phyloP scores from a whole-genome alignment of 2,888 invertebrate species.

The Xestia ashworthii region DNA sequence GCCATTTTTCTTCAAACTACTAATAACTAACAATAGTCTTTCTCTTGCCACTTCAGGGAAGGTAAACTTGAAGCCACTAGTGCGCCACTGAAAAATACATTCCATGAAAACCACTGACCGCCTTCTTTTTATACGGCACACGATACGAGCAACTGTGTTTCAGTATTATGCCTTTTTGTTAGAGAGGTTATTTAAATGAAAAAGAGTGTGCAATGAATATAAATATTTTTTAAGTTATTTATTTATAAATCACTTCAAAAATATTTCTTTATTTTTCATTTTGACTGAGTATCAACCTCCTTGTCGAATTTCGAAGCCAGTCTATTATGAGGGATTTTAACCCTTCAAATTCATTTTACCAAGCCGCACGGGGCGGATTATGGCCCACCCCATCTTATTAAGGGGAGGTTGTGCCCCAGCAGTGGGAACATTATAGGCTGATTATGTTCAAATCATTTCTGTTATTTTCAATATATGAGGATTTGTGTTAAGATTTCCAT shows the following conservation, averaged over 20 bases:
- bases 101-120: constrained; percentile 52
- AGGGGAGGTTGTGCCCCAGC: not conserved
- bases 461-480: not conserved
- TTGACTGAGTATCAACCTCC: not conserved
- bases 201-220: not conserved
- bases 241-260: not conserved
- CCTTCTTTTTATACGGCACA: constrained; percentile 42
- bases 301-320: not conserved
- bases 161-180: constrained; percentile 7
- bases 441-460: not conserved
- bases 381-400: not conserved
- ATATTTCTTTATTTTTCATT: not conserved
- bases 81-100: constrained; percentile 59
- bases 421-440: not conserved
- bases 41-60: constrained; percentile 28
- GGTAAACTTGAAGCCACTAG: constrained; percentile 39
- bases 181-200: constrained; percentile 11
- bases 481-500: not conserved
- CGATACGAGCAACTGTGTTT: constrained; percentile 44
- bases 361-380: not conserved
- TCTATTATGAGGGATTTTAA: not conserved
- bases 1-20: constrained; percentile 14
- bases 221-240: too few relatives aligned
- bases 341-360: not conserved
- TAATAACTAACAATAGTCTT: constrained; percentile 27